Conservation (phyloP, 2,797 vertebrate species). For the Cygnus olor region DNA sequence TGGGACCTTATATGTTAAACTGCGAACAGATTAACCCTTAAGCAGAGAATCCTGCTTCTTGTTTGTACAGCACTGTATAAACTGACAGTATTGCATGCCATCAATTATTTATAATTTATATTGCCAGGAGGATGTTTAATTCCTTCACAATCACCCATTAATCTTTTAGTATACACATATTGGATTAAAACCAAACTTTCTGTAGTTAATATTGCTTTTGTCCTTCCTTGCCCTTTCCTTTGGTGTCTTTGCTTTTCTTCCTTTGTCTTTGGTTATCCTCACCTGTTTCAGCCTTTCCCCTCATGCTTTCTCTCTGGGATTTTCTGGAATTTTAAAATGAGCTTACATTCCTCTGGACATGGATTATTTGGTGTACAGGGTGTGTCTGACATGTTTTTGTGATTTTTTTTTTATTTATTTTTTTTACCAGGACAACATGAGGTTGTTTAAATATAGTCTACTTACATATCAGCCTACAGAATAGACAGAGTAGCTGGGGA, state of each 20-base stretch:
- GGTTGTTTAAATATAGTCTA: not conserved
- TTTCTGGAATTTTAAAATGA: not conserved
- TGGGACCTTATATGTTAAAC: not conserved
- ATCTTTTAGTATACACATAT: constrained; percentile 45
- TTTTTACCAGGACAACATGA: not conserved
- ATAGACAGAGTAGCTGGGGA: not conserved
- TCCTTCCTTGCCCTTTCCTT: constrained; percentile 35
- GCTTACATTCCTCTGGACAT: not conserved
- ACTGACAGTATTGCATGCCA: not conserved
- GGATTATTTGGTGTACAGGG: not conserved
- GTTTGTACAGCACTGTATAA: constrained; percentile 37
- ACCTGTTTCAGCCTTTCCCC: not conserved
- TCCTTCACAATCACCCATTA: constrained; percentile 38
- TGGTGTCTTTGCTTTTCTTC: not conserved
- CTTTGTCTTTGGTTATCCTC: constrained; percentile 13
- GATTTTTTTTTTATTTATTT: not conserved
- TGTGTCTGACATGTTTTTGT: not conserved
- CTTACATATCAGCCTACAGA: not conserved
- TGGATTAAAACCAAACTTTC: constrained; percentile 47
- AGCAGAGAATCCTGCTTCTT: not conserved
- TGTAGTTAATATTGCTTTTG: not conserved
- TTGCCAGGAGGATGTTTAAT: constrained; percentile 18
- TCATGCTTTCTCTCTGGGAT: not conserved
- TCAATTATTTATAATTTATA: constrained; percentile 46
- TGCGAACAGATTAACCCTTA: not conserved